These are phyloP conservation scores for Eurois occulta DNA, from an alignment of 2,888 invertebrate species.

Conservation along the genomic window DNA sequence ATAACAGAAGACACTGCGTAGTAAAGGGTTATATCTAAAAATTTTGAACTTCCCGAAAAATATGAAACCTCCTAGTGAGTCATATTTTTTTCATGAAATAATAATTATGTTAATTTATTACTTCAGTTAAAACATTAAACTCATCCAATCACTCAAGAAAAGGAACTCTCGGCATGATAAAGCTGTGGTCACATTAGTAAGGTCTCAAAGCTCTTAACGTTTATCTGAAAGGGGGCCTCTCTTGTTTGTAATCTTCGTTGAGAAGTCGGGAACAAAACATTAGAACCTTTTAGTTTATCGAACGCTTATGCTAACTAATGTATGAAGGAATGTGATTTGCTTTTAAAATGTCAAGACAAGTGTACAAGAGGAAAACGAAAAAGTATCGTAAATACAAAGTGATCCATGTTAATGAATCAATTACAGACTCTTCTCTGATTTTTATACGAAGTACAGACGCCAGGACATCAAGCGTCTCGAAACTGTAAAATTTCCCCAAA, in stretches of 20 bases:
- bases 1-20: neutral
- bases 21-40: neutral
- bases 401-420: conserved; percentile 2
- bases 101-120: conserved; percentile 27
- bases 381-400: neutral
- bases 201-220: conserved; percentile 75
- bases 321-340: conserved; percentile 63
- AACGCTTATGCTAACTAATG: conserved; percentile 57
- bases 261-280: conserved; percentile 75
- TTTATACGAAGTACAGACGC: neutral
- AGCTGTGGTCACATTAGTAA: conserved; percentile 68
- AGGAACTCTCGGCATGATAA: conserved; percentile 25
- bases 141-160: conserved; percentile 28
- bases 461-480: too few relatives aligned
- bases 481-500: too few relatives aligned
- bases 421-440: neutral
- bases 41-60: neutral
- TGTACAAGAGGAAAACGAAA: neutral
- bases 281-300: conserved; percentile 73
- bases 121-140: conserved; percentile 12
- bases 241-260: conserved; percentile 78
- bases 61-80: neutral
- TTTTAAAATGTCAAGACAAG: conserved; percentile 45
- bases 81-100: neutral
- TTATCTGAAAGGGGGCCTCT: conserved; percentile 78